A percentile compares a stretch with the other conserved stretches of the same genome.
Evolutionary conservation across 2,797 vertebrate species (phyloP).

Genomic region (Dendrocincla tyrannina): DNA sequence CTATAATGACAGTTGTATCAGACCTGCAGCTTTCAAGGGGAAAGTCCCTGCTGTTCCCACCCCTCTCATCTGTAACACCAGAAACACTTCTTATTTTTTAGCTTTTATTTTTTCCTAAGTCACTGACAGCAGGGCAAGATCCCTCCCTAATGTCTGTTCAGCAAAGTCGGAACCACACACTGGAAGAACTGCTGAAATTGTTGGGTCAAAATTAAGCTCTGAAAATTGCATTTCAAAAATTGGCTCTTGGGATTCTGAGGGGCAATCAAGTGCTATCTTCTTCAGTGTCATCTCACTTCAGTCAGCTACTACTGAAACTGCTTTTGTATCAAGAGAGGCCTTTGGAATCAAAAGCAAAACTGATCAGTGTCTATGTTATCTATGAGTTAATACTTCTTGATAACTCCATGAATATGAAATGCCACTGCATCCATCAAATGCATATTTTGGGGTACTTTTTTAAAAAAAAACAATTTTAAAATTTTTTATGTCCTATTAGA

Average conservation of each 20-base stretch:
- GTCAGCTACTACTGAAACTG: neutral
- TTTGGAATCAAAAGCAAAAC: neutral
- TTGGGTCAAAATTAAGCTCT: slow-evolving; percentile 11
- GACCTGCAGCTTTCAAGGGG: neutral
- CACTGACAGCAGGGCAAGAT: neutral
- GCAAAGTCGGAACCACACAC: neutral
- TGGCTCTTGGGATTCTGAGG: neutral
- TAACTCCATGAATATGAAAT: neutral
- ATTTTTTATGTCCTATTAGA: neutral
- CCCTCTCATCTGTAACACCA: neutral
- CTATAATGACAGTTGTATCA: neutral
- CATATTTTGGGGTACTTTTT: neutral
- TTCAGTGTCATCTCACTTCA: neutral
- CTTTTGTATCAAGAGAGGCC: neutral
- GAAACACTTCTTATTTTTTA: neutral
- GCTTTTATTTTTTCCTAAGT: neutral
- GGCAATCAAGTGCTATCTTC: neutral
- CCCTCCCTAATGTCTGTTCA: neutral
- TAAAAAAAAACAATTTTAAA: neutral
- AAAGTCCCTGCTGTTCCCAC: neutral
- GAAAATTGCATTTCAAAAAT: neutral
- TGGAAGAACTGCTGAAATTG: neutral
- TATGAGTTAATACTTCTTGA: neutral
- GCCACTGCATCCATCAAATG: neutral
- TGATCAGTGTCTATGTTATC: neutral